phyloP scores from a whole-genome alignment of 2,888 invertebrate genomes.

The Heterodera filipjevi region DNA sequence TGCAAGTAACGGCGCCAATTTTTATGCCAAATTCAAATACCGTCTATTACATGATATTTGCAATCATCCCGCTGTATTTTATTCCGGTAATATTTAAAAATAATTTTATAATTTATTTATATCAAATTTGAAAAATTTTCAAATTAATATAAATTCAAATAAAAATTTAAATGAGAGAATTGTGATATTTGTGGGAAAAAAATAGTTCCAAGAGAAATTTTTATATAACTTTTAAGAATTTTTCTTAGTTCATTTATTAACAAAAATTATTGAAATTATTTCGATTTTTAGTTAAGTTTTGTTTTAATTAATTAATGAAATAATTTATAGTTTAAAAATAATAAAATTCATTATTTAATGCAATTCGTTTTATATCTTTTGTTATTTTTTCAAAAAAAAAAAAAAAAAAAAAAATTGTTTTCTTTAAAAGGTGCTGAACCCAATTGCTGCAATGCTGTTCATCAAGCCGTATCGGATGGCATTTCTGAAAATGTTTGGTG shows the following conservation, averaged over 20 bases:
- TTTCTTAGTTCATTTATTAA: too few species aligned
- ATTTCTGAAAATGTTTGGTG: conserved; percentile 13
- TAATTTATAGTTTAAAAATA: too few species aligned
- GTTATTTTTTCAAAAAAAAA: background rate
- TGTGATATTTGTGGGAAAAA: too few species aligned
- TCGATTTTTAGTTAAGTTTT: too few species aligned
- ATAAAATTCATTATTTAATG: too few species aligned
- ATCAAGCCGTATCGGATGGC: conserved; percentile 27
- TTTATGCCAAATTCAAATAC: background rate
- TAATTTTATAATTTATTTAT: background rate
- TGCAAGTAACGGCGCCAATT: conserved; percentile 14
- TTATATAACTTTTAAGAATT: too few species aligned
- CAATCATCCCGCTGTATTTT: conserved; percentile 22
- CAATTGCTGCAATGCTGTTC: conserved; percentile 23
- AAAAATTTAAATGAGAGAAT: too few species aligned
- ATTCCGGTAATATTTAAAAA: conserved; percentile 16
- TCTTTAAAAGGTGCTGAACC: conserved; percentile 20
- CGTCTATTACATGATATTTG: conserved; percentile 20
- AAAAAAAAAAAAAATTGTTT: background rate
- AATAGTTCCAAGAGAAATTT: too few species aligned
- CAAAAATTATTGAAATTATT: too few species aligned
- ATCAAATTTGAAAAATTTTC: background rate
- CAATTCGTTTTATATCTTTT: too few species aligned
- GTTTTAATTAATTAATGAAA: too few species aligned
- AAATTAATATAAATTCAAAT: background rate